A percentile compares a stretch with the other conserved stretches of the same genome.
phyloP scores from a whole-genome alignment of 2,113 vertebrate species.

The Riparia riparia region DNA sequence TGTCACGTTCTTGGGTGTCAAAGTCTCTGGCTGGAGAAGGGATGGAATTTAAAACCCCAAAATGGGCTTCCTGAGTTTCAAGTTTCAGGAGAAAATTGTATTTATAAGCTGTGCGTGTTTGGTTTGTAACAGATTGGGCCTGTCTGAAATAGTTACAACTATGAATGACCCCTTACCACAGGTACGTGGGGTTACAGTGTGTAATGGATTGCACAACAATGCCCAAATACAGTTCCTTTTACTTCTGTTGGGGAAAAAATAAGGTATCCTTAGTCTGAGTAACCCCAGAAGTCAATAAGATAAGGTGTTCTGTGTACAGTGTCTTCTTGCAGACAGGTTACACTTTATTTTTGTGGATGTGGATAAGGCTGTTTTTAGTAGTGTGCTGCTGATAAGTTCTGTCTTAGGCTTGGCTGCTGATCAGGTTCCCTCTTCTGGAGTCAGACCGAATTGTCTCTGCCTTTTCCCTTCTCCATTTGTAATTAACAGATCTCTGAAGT shows the following conservation, averaged over 20 bases:
- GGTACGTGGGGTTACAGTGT: neutral
- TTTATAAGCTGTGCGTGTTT: neutral
- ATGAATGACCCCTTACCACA: neutral
- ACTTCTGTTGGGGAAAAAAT: neutral
- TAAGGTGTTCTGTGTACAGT: neutral
- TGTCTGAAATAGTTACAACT: neutral
- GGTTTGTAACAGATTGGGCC: neutral
- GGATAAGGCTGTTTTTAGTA: neutral
- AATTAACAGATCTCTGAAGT: neutral
- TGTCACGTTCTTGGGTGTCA: neutral
- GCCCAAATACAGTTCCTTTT: neutral
- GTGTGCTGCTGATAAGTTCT: neutral
- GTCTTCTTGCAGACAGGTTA: neutral
- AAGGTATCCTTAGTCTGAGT: neutral
- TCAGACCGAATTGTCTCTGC: neutral
- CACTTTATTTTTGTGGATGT: neutral
- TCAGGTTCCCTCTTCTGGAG: slow-evolving; percentile 1
- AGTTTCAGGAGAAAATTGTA: neutral
- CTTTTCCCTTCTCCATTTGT: neutral
- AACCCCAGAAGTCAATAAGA: neutral
- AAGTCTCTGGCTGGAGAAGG: neutral
- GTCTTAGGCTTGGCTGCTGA: neutral
- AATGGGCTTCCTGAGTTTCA: neutral
- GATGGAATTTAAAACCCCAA: neutral
- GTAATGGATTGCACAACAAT: neutral